Conservation (phyloP, 2,888 invertebrate species). For the Hirtodrosophila cameraria region DNA sequence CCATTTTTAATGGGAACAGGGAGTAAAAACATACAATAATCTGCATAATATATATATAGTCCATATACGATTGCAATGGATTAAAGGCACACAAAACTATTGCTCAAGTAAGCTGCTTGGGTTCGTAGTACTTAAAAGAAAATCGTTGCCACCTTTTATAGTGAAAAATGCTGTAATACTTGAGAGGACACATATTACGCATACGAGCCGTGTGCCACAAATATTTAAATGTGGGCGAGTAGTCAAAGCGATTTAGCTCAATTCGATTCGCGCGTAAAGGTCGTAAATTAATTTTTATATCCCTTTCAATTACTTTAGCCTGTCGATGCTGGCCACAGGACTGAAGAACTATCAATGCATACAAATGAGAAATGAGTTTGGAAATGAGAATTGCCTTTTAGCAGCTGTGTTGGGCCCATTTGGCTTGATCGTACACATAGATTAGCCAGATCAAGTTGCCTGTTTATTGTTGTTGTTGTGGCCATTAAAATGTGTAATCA, state of each 20-base stretch:
- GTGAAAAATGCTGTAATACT: background rate
- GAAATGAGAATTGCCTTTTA: slow-evolving; percentile 13
- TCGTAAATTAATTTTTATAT: slow-evolving; percentile 70
- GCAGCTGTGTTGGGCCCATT: slow-evolving; percentile 7
- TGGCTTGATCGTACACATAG: background rate
- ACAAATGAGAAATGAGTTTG: slow-evolving; percentile 35
- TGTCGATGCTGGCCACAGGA: slow-evolving; percentile 15
- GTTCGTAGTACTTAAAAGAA: too few species aligned
- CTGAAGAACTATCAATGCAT: slow-evolving; percentile 45
- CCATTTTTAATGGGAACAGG: too few species aligned
- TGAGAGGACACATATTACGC: slow-evolving; percentile 13
- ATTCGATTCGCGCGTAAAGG: slow-evolving; percentile 42
- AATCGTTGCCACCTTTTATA: background rate
- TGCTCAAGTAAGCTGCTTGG: too few species aligned
- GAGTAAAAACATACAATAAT: too few species aligned
- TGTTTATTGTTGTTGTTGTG: slow-evolving; percentile 17
- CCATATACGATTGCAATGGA: too few species aligned
- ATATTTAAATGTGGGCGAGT: background rate
- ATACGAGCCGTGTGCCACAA: slow-evolving; percentile 14
- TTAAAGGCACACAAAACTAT: too few species aligned
- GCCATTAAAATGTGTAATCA: slow-evolving; percentile 34
- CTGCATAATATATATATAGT: too few species aligned
- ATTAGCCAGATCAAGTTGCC: slow-evolving; percentile 5
- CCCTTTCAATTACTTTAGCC: slow-evolving; percentile 57
- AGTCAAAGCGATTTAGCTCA: background rate